These are phyloP conservation scores for Prunella strophiata DNA, from an alignment of 2,797 vertebrate species.

Conservation along the genomic window DNA sequence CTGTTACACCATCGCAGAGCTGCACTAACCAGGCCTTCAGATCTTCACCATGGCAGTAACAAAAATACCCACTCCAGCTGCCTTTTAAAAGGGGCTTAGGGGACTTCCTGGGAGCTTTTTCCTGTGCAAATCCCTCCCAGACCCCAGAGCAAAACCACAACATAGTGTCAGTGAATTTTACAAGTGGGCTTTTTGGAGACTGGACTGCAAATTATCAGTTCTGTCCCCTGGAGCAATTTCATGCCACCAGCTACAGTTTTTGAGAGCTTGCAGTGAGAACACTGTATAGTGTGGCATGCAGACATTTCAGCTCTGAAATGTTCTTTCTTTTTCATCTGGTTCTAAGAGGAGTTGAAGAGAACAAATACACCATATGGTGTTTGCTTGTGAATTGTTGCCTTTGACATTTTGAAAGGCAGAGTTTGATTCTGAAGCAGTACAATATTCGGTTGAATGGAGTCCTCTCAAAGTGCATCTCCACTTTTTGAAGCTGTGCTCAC, in stretches of 20 bases:
- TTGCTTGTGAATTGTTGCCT: not conserved
- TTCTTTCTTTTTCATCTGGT: not conserved
- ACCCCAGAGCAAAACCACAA: not conserved
- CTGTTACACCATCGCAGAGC: not conserved
- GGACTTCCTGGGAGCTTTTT: not conserved
- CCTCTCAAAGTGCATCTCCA: not conserved
- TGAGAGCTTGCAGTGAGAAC: not conserved
- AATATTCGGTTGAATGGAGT: not conserved
- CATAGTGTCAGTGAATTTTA: rapidly evolving
- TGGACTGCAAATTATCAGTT: not conserved
- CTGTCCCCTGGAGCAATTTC: not conserved
- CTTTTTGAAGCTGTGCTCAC: not conserved
- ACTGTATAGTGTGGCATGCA: rapidly evolving
- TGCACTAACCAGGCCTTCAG: not conserved
- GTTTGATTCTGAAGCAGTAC: not conserved
- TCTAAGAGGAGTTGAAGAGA: not conserved
- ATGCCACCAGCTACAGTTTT: not conserved
- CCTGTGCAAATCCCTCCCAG: not conserved
- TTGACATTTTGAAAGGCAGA: not conserved
- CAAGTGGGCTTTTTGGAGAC: not conserved
- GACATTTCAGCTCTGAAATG: not conserved
- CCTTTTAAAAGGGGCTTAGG: not conserved
- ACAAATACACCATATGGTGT: not conserved
- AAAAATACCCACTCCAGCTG: not conserved
- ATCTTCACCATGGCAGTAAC: rapidly evolving